Evolutionary conservation across 1,140 invertebrate genomes (phyloP).

Genomic region (Neotoxoptera formosana): DNA sequence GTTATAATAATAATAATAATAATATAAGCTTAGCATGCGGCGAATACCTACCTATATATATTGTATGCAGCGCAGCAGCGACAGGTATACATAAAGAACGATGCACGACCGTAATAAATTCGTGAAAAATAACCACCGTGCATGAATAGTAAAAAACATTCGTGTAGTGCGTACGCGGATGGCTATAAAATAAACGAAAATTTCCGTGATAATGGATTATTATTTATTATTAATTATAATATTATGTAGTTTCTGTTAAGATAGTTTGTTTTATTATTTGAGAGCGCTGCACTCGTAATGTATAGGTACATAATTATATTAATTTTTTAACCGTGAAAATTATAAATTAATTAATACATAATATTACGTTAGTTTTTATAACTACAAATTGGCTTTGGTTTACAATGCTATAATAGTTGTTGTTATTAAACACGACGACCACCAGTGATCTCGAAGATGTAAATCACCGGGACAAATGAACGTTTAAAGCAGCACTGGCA

Average conservation of each 20-base stretch:
- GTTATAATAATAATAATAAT: background rate
- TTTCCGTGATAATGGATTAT: background rate
- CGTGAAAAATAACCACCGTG: background rate
- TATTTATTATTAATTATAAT: background rate
- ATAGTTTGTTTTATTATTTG: background rate
- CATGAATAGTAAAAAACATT: background rate
- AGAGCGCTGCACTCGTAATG: background rate
- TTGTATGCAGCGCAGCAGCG: background rate
- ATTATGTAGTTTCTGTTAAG: background rate
- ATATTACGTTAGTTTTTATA: background rate
- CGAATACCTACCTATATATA: background rate
- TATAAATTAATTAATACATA: background rate
- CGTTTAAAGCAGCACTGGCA: background rate
- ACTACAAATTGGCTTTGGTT: background rate
- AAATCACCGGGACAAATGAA: background rate
- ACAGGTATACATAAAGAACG: background rate
- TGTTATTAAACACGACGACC: background rate
- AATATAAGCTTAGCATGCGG: background rate
- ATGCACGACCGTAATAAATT: conserved; percentile 40
- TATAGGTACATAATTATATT: background rate
- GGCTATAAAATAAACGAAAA: background rate
- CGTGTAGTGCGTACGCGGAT: background rate
- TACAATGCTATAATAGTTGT: background rate
- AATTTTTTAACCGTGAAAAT: background rate
- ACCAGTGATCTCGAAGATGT: background rate